Conservation (phyloP, 2,113 vertebrate genomes). For the Eurystomus gularis region DNA sequence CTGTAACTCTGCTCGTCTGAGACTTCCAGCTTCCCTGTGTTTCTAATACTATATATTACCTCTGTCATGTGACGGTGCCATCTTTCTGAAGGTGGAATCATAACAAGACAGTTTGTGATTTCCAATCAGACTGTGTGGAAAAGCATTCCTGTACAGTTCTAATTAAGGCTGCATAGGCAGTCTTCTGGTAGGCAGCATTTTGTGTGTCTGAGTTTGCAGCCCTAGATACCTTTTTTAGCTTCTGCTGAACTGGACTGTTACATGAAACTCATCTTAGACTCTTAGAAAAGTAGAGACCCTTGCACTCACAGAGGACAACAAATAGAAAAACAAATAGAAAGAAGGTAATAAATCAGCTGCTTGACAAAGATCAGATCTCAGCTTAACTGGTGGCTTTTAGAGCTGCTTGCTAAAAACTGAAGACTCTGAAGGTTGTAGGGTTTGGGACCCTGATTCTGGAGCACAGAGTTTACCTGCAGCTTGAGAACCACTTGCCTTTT, state of each 20-base stretch:
- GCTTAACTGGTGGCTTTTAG: background rate
- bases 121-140: background rate
- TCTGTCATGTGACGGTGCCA: background rate
- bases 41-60: accelerated
- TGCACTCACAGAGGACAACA: background rate
- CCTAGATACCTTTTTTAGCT: background rate
- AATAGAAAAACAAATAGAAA: background rate
- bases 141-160: background rate
- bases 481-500: background rate
- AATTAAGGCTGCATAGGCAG: background rate
- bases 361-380: background rate
- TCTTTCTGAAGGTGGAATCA: background rate
- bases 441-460: background rate
- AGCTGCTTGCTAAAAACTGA: background rate
- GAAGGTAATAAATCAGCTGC: background rate
- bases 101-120: background rate
- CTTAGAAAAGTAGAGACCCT: background rate
- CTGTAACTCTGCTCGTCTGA: background rate
- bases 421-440: background rate
- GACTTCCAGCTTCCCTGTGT: background rate
- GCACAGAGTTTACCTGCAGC: background rate
- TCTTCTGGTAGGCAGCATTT: background rate
- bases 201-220: background rate
- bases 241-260: background rate
- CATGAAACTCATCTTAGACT: background rate